These are phyloP conservation scores for Entomobrya proxima DNA, from an alignment of 2,888 invertebrate species.

Conservation along the genomic window DNA sequence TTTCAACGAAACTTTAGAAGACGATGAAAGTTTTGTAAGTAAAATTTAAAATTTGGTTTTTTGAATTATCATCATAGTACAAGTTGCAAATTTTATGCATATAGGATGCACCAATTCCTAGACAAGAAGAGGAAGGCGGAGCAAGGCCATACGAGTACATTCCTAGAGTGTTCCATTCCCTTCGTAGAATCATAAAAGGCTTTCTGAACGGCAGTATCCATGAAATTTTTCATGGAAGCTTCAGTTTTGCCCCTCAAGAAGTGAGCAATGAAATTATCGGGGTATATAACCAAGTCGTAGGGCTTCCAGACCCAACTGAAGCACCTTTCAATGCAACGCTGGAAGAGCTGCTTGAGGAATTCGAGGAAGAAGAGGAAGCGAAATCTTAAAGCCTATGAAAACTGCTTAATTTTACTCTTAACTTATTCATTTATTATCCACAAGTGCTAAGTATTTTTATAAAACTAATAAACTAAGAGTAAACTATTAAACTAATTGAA, in stretches of 20 bases:
- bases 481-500: too few relatives aligned
- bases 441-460: too few relatives aligned
- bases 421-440: too few relatives aligned
- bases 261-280: conserved; percentile 65
- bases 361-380: conserved; percentile 57
- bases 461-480: too few relatives aligned
- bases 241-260: conserved; percentile 66
- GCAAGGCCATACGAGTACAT: conserved; percentile 64
- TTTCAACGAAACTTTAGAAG: background rate
- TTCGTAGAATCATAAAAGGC: conserved; percentile 67
- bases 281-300: conserved; percentile 67
- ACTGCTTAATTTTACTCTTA: background rate
- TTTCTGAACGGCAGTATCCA: conserved; percentile 66
- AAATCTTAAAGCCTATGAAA: background rate
- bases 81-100: background rate
- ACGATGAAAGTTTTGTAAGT: conserved; percentile 25
- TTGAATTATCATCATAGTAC: background rate
- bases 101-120: conserved; percentile 47
- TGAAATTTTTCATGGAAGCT: conserved; percentile 64
- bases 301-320: conserved; percentile 37
- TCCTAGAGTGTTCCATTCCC: conserved; percentile 63
- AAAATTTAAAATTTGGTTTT: background rate
- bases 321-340: conserved; percentile 16
- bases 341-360: conserved; percentile 27
- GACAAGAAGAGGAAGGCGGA: conserved; percentile 58